Evolutionary conservation across 92 coral and sea anemone species (phyloP).

Genomic region (Zoanthus solanderi): DNA sequence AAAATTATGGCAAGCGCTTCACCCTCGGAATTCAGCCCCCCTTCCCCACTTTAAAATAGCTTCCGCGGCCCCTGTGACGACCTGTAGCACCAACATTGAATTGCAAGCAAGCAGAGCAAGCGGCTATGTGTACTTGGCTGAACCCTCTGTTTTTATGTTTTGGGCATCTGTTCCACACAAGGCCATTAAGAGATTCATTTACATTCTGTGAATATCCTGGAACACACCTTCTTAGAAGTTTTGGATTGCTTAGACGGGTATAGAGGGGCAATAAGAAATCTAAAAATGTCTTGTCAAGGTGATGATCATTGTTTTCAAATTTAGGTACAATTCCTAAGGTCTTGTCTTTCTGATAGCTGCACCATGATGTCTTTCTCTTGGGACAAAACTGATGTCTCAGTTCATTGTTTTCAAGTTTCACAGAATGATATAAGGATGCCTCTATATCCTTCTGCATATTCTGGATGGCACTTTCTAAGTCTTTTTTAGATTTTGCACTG

Average conservation of each 20-base stretch:
- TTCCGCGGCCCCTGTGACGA: background rate
- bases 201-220: background rate
- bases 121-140: background rate
- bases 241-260: background rate
- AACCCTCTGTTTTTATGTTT: background rate
- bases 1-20: too few species aligned
- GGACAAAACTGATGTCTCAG: conserved; percentile 14
- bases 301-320: background rate
- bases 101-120: background rate
- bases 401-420: background rate
- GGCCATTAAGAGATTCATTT: background rate
- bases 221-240: background rate
- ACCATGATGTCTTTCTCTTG: background rate
- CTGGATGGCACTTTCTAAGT: background rate
- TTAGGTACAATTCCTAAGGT: background rate
- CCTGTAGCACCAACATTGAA: conserved; percentile 17
- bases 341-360: background rate
- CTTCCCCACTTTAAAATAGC: too few species aligned
- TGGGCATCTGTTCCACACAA: background rate
- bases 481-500: background rate
- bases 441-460: background rate
- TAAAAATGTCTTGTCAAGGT: background rate
- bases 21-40: too few species aligned
- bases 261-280: background rate
- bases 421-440: background rate